Base-by-base conservation (phyloP, 2,113 vertebrate species). In the Tragelaphus buxtoni region DNA sequence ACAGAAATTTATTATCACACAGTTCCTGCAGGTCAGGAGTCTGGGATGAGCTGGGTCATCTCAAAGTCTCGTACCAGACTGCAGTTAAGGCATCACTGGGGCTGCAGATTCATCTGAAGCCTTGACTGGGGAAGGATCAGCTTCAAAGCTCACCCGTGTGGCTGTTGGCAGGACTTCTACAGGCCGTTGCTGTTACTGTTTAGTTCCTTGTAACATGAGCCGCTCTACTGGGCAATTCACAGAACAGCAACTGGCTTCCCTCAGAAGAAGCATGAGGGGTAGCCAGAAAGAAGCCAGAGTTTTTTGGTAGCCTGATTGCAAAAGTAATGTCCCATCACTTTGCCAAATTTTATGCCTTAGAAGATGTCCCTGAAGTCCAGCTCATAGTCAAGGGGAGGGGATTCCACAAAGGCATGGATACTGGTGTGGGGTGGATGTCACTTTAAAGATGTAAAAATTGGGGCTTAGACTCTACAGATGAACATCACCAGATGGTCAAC, bases 81-180 rank as follows among this genome's bases (percentile, higher is more conserved):
- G 11, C 10, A 42, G 7, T 22, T 17, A 39, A 74, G 14, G 11
- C 9, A 17, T 35, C 35, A 20, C 32, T 1, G 11, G 18, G 24
- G 56, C 65, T n/a, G 22, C 11, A 4, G 14, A 51, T 51, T 94
- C 79, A 77, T 32, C 56, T 0, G 3, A 86, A 77, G 45, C 39
- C 45, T 39, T 0, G 0, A 14, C 35, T 1, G 12, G 84, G 9
- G 32, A 11, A 13, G 5, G 17, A 16, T 35, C n/a, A 11, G 12
- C 51, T 20, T 82, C 30, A 17, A 22, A n/a, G 58, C 30, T 51
- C 35, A 16, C 53, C 4, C 1, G 1, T 5, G 11, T 32, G 72
- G 14, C 22, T 91, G 49, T 16, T 56, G 32, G 55, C 28, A 22
- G 77, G n/a, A 56, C 47, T 60, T 32, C 56, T 9, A 2, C 12